phyloP scores from a whole-genome alignment of 2,888 invertebrate genomes.

The Drosophila rubida region DNA sequence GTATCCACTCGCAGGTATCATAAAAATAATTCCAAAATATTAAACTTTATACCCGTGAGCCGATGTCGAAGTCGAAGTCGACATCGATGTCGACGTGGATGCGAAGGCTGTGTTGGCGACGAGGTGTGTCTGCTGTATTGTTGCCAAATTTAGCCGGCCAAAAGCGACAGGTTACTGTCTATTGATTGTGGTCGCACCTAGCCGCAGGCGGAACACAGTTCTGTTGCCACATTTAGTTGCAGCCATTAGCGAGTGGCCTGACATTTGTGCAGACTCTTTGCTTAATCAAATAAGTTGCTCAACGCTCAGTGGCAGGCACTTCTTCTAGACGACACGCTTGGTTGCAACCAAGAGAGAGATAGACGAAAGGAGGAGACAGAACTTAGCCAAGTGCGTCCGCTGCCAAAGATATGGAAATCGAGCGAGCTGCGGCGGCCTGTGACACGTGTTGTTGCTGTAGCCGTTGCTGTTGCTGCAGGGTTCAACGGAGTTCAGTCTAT shows the following conservation, averaged over 20 bases:
- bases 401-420: constrained; percentile 70
- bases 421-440: constrained; percentile 27
- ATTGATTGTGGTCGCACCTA: constrained; percentile 35
- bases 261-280: constrained; percentile 10
- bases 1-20: constrained; percentile 23
- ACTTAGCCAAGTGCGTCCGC: constrained; percentile 55
- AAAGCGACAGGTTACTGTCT: constrained; percentile 43
- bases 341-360: constrained; percentile 28
- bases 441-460: constrained; percentile 60
- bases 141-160: constrained; percentile 42
- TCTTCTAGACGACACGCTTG: constrained; percentile 42
- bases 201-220: background rate
- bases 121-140: constrained; percentile 39
- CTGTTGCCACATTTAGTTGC: constrained; percentile 2
- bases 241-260: background rate
- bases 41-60: constrained; percentile 63
- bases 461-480: constrained; percentile 6
- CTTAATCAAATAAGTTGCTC: constrained; percentile 25
- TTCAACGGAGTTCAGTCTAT: constrained; percentile 72
- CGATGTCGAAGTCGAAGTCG: constrained; percentile 31
- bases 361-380: background rate
- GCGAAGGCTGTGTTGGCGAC: constrained; percentile 9
- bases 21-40: constrained; percentile 40
- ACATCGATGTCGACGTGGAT: constrained; percentile 22
- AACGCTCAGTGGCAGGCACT: constrained; percentile 10